Evolutionary conservation across 2,888 invertebrate genomes (phyloP), one percentile per base, ranked within the genome.

Genomic region (Limnephilus rhombicus): DNA sequence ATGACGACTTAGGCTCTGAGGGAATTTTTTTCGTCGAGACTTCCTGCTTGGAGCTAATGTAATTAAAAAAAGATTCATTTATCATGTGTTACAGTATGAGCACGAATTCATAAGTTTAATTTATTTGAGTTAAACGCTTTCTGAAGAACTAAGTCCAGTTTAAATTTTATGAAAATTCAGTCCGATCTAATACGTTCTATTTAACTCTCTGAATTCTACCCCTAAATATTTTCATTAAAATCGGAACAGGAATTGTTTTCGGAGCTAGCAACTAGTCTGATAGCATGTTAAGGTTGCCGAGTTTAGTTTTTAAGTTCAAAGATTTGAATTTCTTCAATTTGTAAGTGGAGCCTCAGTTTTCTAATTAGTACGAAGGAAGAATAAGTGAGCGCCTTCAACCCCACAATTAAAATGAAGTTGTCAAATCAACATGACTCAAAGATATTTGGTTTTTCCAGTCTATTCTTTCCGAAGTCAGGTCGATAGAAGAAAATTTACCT

Each of bases 141-240:
- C n/a, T n/a, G n/a, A n/a, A n/a, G n/a, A 11, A 41, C 11, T 41
- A 41, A 9, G 3, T 41, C 41, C 41, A 41, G 11, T 41, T 11
- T 41, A 41, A 41, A 13, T 49, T 49, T 49, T 49, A 13, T 49
- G 1, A 49, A 49, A 49, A 1, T 13, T n/a, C n/a, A n/a, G n/a
- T n/a, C n/a, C n/a, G n/a, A n/a, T 49, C n/a, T 49, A 49, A 86
- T 86, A 12, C 29, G 49, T 3, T 41, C 45, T 86, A 49, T n/a
- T n/a, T 86, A 86, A 86, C 29, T 29, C 85, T 86, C 85, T 86
- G 49, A 9, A 86, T 29, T 86, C 49, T 13, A 37, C 41, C 13
- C 85, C 2, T 41, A 37, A 86, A 86, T 41, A 41, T 45, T 86
- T 86, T 29, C 24, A 49, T 86, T 86, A 85, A 37, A 45, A 85